Evolutionary conservation across 2,888 invertebrate species (phyloP).

Genomic region (Hoplodrina ambigua): DNA sequence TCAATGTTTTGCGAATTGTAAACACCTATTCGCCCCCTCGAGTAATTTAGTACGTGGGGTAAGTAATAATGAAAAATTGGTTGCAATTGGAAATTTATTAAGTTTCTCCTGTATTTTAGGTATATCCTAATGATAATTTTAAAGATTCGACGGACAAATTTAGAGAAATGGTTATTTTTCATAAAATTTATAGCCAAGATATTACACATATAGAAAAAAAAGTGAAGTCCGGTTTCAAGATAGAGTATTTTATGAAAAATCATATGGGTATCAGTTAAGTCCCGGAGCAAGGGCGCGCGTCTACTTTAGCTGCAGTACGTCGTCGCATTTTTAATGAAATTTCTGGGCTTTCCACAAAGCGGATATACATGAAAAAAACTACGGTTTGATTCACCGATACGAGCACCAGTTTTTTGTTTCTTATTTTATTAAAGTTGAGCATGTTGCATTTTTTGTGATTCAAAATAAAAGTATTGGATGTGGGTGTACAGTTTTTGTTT

Average conservation of each 20-base stretch:
- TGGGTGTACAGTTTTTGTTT: constrained; percentile 34
- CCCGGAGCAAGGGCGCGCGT: constrained; percentile 59
- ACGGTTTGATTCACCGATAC: constrained; percentile 75
- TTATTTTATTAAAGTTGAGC: constrained; percentile 64
- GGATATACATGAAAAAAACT: constrained; percentile 80
- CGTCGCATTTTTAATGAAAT: constrained; percentile 82
- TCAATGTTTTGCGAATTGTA: constrained; percentile 74
- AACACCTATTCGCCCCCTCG: constrained; percentile 63
- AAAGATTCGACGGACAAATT: neutral
- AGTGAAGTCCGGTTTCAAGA: neutral
- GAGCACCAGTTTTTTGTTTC: constrained; percentile 63
- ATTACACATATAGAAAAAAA: neutral
- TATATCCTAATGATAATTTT: neutral
- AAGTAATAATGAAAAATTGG: constrained; percentile 45
- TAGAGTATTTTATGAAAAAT: constrained; percentile 23
- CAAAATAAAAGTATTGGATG: constrained; percentile 50
- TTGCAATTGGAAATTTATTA: constrained; percentile 50
- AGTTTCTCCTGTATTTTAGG: constrained; percentile 15
- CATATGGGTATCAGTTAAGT: constrained; percentile 62
- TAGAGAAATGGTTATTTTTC: neutral
- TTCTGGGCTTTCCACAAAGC: constrained; percentile 84
- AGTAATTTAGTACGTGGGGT: constrained; percentile 56
- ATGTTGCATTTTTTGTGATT: constrained; percentile 57
- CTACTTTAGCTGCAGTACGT: constrained; percentile 60
- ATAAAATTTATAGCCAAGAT: no score